A percentile compares a stretch with the other conserved stretches of the same genome.
phyloP scores from a whole-genome alignment of 2,888 invertebrate genomes.

The Nephrotoma guestfalica region DNA sequence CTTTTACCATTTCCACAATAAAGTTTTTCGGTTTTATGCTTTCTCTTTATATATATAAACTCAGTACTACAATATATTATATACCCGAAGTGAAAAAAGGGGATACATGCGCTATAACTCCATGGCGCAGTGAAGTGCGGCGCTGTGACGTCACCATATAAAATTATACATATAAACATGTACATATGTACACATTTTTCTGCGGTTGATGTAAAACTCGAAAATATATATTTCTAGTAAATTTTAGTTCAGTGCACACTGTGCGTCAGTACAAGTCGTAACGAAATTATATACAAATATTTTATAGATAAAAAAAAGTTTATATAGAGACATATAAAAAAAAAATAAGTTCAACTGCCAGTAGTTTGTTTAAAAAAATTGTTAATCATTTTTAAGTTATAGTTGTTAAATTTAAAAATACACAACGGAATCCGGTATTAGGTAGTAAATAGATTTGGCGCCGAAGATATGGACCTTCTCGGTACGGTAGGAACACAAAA shows the following conservation, averaged over 20 bases:
- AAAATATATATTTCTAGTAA: slow-evolving; percentile 5
- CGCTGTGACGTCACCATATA: slow-evolving; percentile 5
- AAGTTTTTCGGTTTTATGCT: not conserved
- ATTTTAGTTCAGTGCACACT: slow-evolving; percentile 23
- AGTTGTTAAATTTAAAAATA: not conserved
- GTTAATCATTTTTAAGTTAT: not conserved
- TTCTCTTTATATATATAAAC: not conserved
- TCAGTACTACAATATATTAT: not conserved
- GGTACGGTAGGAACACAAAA: slow-evolving; percentile 23
- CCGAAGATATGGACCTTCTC: slow-evolving; percentile 36
- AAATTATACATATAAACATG: not conserved
- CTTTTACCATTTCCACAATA: not conserved
- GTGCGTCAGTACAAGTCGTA: slow-evolving; percentile 26
- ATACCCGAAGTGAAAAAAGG: not conserved
- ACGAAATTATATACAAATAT: not conserved
- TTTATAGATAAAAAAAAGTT: not conserved
- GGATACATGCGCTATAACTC: slow-evolving; percentile 1
- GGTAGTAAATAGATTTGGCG: slow-evolving; percentile 33
- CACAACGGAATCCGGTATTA: slow-evolving; percentile 28
- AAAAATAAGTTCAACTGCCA: not conserved
- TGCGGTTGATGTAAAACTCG: slow-evolving; percentile 2
- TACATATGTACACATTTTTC: not conserved
- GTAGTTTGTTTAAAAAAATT: not conserved
- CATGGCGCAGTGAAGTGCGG: slow-evolving; percentile 6
- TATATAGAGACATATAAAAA: not conserved